Evolutionary conservation across 1,140 invertebrate genomes (phyloP), one percentile per base, ranked within the genome.

Genomic region (Trachymyrmex septentrionalis): DNA sequence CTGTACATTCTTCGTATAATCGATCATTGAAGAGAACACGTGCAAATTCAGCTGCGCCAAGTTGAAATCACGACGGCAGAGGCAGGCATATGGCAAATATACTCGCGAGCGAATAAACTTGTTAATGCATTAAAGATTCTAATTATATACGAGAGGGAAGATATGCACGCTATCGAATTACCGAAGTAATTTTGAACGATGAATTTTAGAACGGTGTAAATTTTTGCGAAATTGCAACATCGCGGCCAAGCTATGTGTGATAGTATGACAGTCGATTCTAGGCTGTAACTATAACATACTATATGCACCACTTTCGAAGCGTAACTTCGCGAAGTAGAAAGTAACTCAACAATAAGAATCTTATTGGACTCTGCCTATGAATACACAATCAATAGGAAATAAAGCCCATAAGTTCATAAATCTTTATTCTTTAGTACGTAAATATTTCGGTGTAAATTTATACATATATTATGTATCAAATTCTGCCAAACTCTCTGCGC

Each of bases 31-130:
- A 57, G 53, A 75, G 27, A 69, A 50, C 57, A 64, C 12, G 24
- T 30, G 76, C 38, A 14, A 78, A 30, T 66, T 48, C n/a, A 24
- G 19, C 12, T 24, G 24, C 57, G 27, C 44, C 24, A 34, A 78
- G 44, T 66, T 27, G 61, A 75, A 77, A 78, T 78, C 61, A 10
- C 19, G 59, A 64, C 38, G 19, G 44, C 69, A 55, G 10, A 19
- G 61, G 44, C 71, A 55, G 10, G 10, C n/a, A 21, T 1, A 34
- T 3, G 34, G n/a, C 44, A 72, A 50, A 50, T 24, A 19, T 19
- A 61, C 55, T 44, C 12, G 44, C 59, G 48, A 55, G 63, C 77
- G 48, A 80, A 80, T 80, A 80, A 67, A 80, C 27, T 69, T 80
- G 77, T 69, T 80, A 80, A 80, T 24, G 27, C 10, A n/a, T 67